Conservation (phyloP, 2,797 vertebrate species). For the Hoplostethus atlanticus region DNA sequence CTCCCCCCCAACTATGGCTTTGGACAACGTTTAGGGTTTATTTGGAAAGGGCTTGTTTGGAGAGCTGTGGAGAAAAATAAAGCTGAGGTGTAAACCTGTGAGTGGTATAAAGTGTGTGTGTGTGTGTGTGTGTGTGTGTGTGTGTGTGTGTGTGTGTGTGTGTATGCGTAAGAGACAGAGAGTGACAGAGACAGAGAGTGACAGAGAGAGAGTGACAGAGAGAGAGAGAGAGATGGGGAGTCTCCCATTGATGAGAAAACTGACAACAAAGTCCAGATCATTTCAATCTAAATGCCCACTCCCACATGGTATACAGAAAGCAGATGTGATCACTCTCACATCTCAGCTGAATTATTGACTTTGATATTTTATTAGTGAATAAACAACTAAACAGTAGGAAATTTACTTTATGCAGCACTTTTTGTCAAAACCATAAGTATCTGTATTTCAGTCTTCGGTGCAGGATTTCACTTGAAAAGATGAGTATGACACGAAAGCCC, state of each 20-base stretch:
- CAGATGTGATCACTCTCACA: background rate
- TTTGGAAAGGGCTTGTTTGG: slow-evolving; percentile 66
- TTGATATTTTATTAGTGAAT: slow-evolving; percentile 4
- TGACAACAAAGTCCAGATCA: slow-evolving; percentile 37
- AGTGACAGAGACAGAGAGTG: background rate
- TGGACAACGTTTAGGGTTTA: slow-evolving; percentile 67
- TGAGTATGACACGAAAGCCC: background rate
- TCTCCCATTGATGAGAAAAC: slow-evolving; percentile 11
- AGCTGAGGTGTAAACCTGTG: slow-evolving; percentile 51
- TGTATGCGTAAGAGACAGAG: background rate
- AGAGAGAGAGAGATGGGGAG: background rate
- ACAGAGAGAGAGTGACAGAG: background rate
- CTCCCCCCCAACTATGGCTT: slow-evolving; percentile 29
- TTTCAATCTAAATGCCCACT: slow-evolving; percentile 60
- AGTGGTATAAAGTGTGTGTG: slow-evolving; percentile 18
- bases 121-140: background rate
- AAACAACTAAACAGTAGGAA: slow-evolving; percentile 12
- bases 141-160: background rate
- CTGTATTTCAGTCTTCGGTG: slow-evolving; percentile 2
- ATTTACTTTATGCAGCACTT: background rate
- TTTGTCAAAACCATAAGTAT: slow-evolving; percentile 1
- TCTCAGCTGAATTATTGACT: background rate
- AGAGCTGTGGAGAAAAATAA: slow-evolving; percentile 61
- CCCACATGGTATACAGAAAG: slow-evolving; percentile 49
- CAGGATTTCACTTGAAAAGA: background rate